These are phyloP conservation scores for Trachelipus rathkii DNA, from an alignment of 1,140 invertebrate species.

Conservation along the genomic window DNA sequence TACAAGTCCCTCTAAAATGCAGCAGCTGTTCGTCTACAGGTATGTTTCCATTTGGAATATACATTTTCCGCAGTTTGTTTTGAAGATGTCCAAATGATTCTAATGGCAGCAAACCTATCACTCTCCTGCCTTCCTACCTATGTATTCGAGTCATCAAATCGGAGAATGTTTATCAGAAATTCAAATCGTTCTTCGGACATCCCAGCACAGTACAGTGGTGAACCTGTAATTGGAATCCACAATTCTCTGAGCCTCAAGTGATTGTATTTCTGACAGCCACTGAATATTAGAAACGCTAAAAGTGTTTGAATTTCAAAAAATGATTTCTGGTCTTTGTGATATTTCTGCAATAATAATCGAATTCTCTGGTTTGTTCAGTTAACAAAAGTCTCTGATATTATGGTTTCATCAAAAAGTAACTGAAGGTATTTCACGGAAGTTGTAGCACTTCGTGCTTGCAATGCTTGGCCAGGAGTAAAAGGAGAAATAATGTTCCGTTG, in stretches of 20 bases:
- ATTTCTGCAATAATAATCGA: slow-evolving; percentile 1
- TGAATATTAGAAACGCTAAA: slow-evolving; percentile 22
- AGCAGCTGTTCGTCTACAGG: slow-evolving; percentile 34
- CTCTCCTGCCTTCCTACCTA: slow-evolving; percentile 28
- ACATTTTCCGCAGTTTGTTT: slow-evolving; percentile 23
- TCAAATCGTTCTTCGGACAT: slow-evolving; percentile 29
- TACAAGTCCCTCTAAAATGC: slow-evolving; percentile 26
- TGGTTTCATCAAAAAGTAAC: slow-evolving; percentile 19
- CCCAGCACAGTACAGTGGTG: slow-evolving; percentile 18
- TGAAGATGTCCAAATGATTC: slow-evolving; percentile 44
- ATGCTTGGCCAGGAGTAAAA: not conserved
- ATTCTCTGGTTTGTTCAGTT: slow-evolving; percentile 29
- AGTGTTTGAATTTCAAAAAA: slow-evolving; percentile 24
- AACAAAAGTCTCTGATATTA: not conserved
- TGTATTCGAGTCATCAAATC: slow-evolving; percentile 46
- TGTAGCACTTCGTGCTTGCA: not conserved
- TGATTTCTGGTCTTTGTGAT: slow-evolving; percentile 2
- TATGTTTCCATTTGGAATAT: slow-evolving; percentile 26
- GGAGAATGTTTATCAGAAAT: slow-evolving; percentile 21
- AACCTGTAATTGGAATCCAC: slow-evolving; percentile 18
- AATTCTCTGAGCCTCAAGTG: slow-evolving; percentile 20
- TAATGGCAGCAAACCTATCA: slow-evolving; percentile 45
- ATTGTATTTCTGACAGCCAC: slow-evolving; percentile 20
- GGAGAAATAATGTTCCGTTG: not conserved
- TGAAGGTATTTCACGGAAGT: slow-evolving; percentile 20